Base-by-base conservation (phyloP, 2,888 invertebrate genomes). In the Ypsolopha sequella region DNA sequence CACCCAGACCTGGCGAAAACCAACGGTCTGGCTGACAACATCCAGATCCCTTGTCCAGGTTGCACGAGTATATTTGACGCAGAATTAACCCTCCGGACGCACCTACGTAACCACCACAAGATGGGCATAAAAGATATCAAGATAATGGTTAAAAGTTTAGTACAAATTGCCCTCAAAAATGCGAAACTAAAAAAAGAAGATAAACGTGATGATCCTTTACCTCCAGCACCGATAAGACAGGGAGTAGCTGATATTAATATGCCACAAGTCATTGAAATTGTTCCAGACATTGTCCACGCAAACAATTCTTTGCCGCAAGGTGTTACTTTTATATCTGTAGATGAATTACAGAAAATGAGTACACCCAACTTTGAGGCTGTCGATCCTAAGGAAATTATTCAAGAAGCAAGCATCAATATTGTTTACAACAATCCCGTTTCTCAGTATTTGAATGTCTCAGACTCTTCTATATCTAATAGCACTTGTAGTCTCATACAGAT, bases 31-130 rank as follows among this genome's bases (percentile, higher is more conserved):
- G 81, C 84, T 24, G 87, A 89, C 61, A 79, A 88, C 58, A 77
- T 86, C 51, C 87, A 88, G 54, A 80, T 91, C 7, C 82, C 82
- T 56, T 93, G 93, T 61, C 92, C 92, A 10, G 92, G 91, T 7
- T 93, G 92, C 64, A 70, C 85, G 1, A 91, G 91, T 64, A 72
- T 89, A 2, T 92, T 92, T 63, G 90, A 89, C 60, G 88, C 89
- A 8, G 88, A 88, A 60, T 88, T 90, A 61, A 89, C 91, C 0
- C 70, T 93, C 0, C 79, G 90, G 58, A 86, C 88, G 6, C 93
- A 93, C 66, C 75, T 93, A 6, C 84, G 89, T 33, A 88, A 89
- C 61, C 92, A 93, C 66, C 93, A 93, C 66, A 89, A 90, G 69
- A 90, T 93, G 80, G 87, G 81, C 38, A 81, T 87, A 52, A 85